Percentiles rank a stretch among this genome's conserved stretches.
These are phyloP conservation scores for Plodia interpunctella DNA, from an alignment of 1,140 invertebrate genomes.

Conservation along the genomic window DNA sequence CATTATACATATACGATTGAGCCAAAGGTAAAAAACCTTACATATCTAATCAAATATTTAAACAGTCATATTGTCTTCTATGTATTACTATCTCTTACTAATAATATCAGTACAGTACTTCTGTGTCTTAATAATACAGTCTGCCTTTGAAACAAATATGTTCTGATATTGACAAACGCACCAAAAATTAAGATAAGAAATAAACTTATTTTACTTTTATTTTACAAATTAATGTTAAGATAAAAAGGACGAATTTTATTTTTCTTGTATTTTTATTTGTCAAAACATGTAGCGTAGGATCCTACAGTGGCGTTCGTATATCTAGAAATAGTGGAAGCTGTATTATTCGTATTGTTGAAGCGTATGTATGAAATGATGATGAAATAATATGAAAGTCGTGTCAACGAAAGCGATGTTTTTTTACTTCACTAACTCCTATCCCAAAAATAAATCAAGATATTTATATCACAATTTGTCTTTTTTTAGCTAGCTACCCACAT, in stretches of 20 bases:
- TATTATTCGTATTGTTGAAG: no score
- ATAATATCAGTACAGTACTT: no score
- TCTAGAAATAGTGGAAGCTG: no score
- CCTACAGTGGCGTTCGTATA: no score
- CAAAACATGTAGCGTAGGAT: not conserved
- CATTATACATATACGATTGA: constrained; percentile 15
- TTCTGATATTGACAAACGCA: not conserved
- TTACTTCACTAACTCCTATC: no score
- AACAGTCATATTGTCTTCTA: constrained; percentile 23
- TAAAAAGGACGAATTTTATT: not conserved
- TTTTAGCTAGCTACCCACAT: not conserved
- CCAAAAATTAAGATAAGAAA: no score
- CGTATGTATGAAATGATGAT: no score
- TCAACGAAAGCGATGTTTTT: not conserved
- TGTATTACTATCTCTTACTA: no score
- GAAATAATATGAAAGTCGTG: no score
- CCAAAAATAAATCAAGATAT: not conserved
- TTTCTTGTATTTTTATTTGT: not conserved
- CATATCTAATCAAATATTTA: constrained; percentile 13
- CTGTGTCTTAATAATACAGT: constrained; percentile 13
- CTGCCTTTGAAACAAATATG: constrained; percentile 16
- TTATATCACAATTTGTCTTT: not conserved
- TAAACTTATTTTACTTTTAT: no score
- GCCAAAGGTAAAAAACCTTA: constrained; percentile 22
- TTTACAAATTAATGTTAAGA: not conserved